Conservation (phyloP, 2,888 invertebrate species). For the Sinelater perroti region DNA sequence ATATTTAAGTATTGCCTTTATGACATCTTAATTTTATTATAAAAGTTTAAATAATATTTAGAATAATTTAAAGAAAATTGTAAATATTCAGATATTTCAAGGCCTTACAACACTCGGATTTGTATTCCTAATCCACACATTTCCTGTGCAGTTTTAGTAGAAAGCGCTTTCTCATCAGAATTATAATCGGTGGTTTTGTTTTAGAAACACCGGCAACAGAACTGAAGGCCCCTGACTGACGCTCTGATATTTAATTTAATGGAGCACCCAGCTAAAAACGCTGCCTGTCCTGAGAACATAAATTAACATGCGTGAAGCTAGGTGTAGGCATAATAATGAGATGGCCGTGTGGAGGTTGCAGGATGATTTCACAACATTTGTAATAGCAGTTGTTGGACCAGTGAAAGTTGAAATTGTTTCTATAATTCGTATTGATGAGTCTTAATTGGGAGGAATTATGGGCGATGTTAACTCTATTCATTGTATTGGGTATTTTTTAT, state of each 20-base stretch:
- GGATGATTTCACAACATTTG: slow-evolving; percentile 40
- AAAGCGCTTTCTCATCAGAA: neutral
- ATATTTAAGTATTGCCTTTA: too few relatives aligned
- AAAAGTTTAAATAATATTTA: too few relatives aligned
- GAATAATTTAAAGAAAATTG: too few relatives aligned
- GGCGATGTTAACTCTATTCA: too few relatives aligned
- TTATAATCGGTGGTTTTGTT: neutral
- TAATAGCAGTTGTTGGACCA: slow-evolving; percentile 39
- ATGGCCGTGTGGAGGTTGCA: slow-evolving; percentile 49
- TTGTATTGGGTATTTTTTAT: too few relatives aligned
- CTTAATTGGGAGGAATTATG: slow-evolving; percentile 63
- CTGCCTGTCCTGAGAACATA: slow-evolving; percentile 22
- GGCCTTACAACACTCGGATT: too few relatives aligned
- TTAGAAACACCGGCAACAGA: neutral
- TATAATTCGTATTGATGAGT: slow-evolving; percentile 61
- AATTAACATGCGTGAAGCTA: slow-evolving; percentile 38
- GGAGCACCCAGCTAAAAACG: slow-evolving; percentile 23
- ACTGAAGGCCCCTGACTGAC: slow-evolving; percentile 17
- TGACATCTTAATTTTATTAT: too few relatives aligned
- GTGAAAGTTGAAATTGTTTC: slow-evolving; percentile 46
- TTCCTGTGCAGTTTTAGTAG: too few relatives aligned
- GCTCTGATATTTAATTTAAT: slow-evolving; percentile 32
- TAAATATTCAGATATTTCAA: too few relatives aligned
- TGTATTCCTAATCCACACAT: too few relatives aligned
- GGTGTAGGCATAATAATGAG: slow-evolving; percentile 51